Conservation (phyloP, 1,140 invertebrate species). For the Latrodectus geometricus region DNA sequence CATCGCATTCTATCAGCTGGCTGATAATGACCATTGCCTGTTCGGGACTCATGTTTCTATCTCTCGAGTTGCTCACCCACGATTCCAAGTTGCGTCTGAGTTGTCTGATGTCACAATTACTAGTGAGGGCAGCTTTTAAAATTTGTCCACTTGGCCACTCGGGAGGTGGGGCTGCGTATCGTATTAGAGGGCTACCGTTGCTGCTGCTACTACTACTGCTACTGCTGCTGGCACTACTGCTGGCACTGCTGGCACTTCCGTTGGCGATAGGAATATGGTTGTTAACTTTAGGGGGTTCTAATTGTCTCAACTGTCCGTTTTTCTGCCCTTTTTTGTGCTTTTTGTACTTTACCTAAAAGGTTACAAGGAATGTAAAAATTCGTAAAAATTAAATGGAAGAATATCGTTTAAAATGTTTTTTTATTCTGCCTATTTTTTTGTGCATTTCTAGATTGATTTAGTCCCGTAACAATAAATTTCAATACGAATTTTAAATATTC, state of each 20-base stretch:
- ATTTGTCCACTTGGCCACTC: conserved; percentile 78
- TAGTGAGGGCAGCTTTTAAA: conserved; percentile 91
- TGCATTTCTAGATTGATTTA: no score
- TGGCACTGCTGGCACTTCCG: conserved; percentile 43
- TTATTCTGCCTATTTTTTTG: no score
- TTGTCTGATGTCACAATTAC: conserved; percentile 87
- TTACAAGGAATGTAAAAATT: not conserved
- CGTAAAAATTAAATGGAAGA: not conserved
- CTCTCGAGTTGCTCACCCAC: conserved; percentile 76
- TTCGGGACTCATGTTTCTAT: conserved; percentile 73
- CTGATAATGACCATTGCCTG: conserved; percentile 42
- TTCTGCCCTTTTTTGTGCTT: conserved; percentile 88
- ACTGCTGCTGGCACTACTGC: conserved; percentile 26
- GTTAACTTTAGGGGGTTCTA: not conserved
- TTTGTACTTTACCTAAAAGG: conserved; percentile 93
- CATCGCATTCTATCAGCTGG: conserved; percentile 88
- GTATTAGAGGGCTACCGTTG: not conserved
- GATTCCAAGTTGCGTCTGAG: conserved; percentile 84
- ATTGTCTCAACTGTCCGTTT: conserved; percentile 67
- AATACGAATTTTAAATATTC: no score
- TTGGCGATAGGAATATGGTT: not conserved
- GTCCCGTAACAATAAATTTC: no score
- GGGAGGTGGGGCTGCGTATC: not conserved
- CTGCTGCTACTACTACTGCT: conserved; percentile 10
- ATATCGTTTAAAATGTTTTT: no score